phyloP scores from a whole-genome alignment of 2,797 vertebrate genomes.

The Girardinus metallicus region DNA sequence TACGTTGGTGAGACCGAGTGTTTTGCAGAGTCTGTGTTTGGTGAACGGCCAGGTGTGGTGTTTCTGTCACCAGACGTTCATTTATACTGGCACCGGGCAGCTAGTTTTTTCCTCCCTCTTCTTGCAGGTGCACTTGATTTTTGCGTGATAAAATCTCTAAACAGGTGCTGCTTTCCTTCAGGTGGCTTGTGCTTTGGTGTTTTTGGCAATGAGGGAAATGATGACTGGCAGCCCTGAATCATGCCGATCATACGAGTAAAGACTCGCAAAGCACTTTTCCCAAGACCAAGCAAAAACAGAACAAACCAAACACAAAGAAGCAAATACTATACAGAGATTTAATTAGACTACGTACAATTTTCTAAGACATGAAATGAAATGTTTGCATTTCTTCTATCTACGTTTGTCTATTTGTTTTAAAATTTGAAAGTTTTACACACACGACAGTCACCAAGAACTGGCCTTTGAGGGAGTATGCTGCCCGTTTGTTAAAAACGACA shows the following conservation, averaged over 20 bases:
- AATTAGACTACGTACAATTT: no score
- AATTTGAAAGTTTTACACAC: neutral
- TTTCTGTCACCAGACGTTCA: neutral
- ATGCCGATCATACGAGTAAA: slow-evolving; percentile 6
- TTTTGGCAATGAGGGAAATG: neutral
- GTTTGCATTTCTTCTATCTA: no score
- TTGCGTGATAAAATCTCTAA: neutral
- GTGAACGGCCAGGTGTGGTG: neutral
- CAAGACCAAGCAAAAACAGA: neutral
- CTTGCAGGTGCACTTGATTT: neutral
- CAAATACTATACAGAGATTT: neutral
- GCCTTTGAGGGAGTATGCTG: neutral
- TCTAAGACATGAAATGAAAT: no score
- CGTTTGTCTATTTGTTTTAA: no score
- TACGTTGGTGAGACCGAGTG: no score
- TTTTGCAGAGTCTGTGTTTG: neutral
- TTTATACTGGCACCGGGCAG: neutral
- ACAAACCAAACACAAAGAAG: neutral
- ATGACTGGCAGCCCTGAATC: neutral
- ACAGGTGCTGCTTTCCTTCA: neutral
- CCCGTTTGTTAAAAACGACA: no score
- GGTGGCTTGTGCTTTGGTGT: slow-evolving; percentile 4
- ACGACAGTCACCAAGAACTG: neutral
- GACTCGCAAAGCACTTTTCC: neutral
- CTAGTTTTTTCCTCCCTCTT: no score